These are phyloP conservation scores for Takifugu flavidus DNA, from an alignment of 2,113 vertebrate species.

Conservation along the genomic window DNA sequence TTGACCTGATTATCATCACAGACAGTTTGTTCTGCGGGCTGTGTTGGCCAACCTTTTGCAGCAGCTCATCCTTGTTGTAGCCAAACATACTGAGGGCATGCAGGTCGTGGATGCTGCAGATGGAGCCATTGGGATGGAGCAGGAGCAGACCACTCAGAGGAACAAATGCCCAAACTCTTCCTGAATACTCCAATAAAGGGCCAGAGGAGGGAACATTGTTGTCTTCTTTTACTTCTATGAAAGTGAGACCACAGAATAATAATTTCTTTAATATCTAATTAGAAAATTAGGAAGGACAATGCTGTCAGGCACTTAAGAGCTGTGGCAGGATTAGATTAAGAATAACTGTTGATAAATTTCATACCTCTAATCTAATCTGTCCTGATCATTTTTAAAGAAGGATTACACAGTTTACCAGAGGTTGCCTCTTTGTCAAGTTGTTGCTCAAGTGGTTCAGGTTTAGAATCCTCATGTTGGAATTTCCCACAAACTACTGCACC, in stretches of 20 bases:
- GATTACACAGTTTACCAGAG: slow-evolving; percentile 34
- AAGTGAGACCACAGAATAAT: not conserved
- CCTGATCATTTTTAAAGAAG: not conserved
- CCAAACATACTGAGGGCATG: slow-evolving; percentile 84
- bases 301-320: too few species aligned
- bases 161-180: slow-evolving; percentile 80
- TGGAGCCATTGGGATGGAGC: slow-evolving; percentile 80
- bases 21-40: not conserved
- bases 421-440: slow-evolving; percentile 2
- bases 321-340: too few species aligned
- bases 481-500: slow-evolving; percentile 60
- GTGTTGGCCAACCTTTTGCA: slow-evolving; percentile 81
- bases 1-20: not conserved
- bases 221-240: slow-evolving; percentile 38
- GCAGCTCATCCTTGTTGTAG: slow-evolving; percentile 79
- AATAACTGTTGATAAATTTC: not conserved
- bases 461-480: slow-evolving; percentile 11
- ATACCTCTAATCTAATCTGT: not conserved
- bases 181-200: slow-evolving; percentile 71
- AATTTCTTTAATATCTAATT: not conserved
- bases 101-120: slow-evolving; percentile 80
- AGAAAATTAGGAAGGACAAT: not conserved
- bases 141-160: slow-evolving; percentile 84
- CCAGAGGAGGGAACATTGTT: slow-evolving; percentile 13
- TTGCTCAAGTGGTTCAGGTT: slow-evolving; percentile 2